phyloP scores from a whole-genome alignment of 2,113 vertebrate genomes.

The Amblyornis subalaris region DNA sequence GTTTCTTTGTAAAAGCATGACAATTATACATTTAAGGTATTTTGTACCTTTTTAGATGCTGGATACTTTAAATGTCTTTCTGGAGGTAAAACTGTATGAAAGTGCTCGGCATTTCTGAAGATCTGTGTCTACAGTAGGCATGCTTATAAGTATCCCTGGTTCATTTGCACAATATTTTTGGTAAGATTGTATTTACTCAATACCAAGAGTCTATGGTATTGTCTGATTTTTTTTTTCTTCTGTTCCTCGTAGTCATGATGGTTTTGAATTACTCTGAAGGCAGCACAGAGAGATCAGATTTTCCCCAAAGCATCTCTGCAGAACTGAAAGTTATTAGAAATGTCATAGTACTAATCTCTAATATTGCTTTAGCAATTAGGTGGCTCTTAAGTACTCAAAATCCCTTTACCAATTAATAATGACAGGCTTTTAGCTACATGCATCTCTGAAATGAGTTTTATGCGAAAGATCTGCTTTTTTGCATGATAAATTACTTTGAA shows the following conservation, averaged over 20 bases:
- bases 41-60: not conserved
- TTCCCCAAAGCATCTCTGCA: not conserved
- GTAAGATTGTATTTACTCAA: not conserved
- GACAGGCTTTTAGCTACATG: not conserved
- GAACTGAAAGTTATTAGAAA: not conserved
- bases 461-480: not conserved
- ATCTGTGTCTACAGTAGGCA: not conserved
- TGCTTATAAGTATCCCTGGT: not conserved
- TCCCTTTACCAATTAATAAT: not conserved
- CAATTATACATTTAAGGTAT: not conserved
- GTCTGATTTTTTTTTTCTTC: not conserved
- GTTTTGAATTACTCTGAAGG: not conserved
- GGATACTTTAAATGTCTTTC: not conserved
- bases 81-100: not conserved
- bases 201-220: not conserved
- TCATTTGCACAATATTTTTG: not conserved
- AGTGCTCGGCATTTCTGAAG: not conserved
- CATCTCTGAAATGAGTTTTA: not conserved
- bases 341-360: not conserved
- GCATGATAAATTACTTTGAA: not conserved
- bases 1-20: not conserved
- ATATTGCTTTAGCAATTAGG: not conserved
- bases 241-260: not conserved
- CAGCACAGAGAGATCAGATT: not conserved
- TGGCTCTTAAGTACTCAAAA: not conserved